phyloP scores from a whole-genome alignment of 2,797 vertebrate species.

The Setipinna tenuifilis region DNA sequence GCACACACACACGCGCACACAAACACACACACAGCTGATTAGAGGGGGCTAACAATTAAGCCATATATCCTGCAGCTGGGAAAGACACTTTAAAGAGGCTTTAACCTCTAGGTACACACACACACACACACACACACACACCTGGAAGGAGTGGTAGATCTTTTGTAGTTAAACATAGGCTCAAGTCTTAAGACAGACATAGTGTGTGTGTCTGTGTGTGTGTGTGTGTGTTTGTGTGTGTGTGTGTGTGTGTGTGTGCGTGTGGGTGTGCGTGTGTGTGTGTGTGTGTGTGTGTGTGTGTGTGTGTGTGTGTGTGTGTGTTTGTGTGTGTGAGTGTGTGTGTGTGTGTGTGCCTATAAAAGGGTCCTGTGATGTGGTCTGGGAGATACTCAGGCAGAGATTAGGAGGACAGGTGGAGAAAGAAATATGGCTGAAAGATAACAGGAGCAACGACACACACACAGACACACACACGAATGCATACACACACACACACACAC shows the following conservation, averaged over 20 bases:
- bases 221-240: not conserved
- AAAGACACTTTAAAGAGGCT: not conserved
- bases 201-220: conserved; percentile 12
- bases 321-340: not conserved
- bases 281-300: conserved; percentile 9
- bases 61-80: not conserved
- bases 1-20: no score
- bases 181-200: not conserved
- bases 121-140: conserved; percentile 1
- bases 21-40: not conserved
- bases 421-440: conserved; percentile 61
- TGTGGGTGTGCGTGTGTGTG: not conserved
- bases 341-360: not conserved
- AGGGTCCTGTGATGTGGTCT: conserved; percentile 59
- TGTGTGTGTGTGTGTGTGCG: no score
- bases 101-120: not conserved
- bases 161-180: conserved; percentile 21
- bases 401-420: conserved; percentile 55
- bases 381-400: conserved; percentile 61
- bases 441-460: conserved; percentile 62
- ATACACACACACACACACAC: not conserved
- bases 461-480: not conserved
- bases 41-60: not conserved
- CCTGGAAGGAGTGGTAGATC: not conserved
- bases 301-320: conserved; percentile 4